Evolutionary conservation across 2,113 vertebrate genomes (phyloP).

Genomic region (Calidris pygmaea): DNA sequence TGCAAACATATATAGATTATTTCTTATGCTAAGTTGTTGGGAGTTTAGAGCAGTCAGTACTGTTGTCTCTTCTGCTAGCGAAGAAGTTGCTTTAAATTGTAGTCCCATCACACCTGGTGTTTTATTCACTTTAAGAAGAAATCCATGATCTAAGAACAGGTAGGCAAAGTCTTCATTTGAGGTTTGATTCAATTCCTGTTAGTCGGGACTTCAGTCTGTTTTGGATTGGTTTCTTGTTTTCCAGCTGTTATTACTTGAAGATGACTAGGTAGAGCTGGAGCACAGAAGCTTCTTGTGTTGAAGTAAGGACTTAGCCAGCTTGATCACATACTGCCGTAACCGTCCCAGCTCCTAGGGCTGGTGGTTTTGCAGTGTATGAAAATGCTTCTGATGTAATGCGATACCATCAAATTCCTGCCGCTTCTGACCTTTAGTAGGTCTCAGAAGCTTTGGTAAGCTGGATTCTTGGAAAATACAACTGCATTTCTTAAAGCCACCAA

Average conservation of each 20-base stretch:
- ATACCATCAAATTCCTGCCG: neutral
- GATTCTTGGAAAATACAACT: neutral
- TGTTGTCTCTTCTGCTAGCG: neutral
- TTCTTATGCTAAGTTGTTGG: neutral
- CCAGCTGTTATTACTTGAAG: neutral
- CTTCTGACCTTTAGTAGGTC: conserved; percentile 13
- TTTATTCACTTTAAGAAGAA: too few species aligned
- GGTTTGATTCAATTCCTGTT: neutral
- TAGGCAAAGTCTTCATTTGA: neutral
- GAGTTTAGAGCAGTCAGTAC: neutral
- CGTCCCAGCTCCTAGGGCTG: neutral
- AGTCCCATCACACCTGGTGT: neutral
- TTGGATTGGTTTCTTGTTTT: neutral
- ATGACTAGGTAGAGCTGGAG: neutral
- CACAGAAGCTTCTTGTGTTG: neutral
- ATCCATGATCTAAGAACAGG: too few species aligned
- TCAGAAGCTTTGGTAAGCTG: neutral
- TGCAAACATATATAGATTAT: neutral
- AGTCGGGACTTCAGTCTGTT: neutral
- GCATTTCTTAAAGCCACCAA: neutral
- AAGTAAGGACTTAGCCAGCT: neutral
- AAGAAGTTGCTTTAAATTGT: neutral
- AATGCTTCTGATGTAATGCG: neutral
- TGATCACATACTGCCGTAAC: fast-evolving
- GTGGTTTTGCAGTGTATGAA: neutral